Evolutionary conservation across 2,797 vertebrate genomes (phyloP).

Genomic region (Pseudomugil gertrudae): DNA sequence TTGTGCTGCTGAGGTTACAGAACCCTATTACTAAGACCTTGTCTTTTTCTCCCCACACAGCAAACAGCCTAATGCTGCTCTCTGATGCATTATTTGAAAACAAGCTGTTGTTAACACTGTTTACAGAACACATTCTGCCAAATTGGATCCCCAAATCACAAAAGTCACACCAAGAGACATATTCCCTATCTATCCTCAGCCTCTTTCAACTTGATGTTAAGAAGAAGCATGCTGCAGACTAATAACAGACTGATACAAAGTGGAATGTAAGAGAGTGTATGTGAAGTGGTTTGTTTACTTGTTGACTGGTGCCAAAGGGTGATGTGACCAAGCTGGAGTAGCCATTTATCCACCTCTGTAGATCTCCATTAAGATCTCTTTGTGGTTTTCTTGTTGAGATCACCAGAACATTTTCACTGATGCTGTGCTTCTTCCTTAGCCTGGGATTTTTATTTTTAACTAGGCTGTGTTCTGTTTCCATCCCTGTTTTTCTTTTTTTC

Average conservation of each 20-base stretch:
- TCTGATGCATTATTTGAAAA: slow-evolving; percentile 43
- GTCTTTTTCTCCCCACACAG: slow-evolving; percentile 32
- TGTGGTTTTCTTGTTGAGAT: slow-evolving; percentile 38
- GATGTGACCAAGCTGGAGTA: slow-evolving; percentile 31
- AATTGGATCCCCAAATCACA: slow-evolving; percentile 65
- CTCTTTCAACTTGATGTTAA: slow-evolving; percentile 52
- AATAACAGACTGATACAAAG: slow-evolving; percentile 61
- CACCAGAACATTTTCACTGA: slow-evolving; percentile 27
- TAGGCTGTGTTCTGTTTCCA: slow-evolving; percentile 54
- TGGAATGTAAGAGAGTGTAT: slow-evolving; percentile 50
- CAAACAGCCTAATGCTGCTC: slow-evolving; percentile 43
- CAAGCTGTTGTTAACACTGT: slow-evolving; percentile 59
- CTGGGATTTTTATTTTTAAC: slow-evolving; percentile 45
- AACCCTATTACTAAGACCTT: slow-evolving; percentile 70
- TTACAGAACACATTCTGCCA: slow-evolving; percentile 65
- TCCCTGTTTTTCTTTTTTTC: slow-evolving; percentile 46
- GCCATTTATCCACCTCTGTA: slow-evolving; percentile 52
- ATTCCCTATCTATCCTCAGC: slow-evolving; percentile 40
- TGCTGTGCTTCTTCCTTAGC: slow-evolving; percentile 18
- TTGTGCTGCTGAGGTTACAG: slow-evolving; percentile 67
- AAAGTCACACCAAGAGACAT: slow-evolving; percentile 55
- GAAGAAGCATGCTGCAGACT: slow-evolving; percentile 44
- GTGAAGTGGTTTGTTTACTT: slow-evolving; percentile 51
- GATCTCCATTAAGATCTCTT: slow-evolving; percentile 54
- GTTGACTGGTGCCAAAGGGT: slow-evolving; percentile 43